Conservation (phyloP, 2,888 invertebrate species). For the Drosophila robusta region DNA sequence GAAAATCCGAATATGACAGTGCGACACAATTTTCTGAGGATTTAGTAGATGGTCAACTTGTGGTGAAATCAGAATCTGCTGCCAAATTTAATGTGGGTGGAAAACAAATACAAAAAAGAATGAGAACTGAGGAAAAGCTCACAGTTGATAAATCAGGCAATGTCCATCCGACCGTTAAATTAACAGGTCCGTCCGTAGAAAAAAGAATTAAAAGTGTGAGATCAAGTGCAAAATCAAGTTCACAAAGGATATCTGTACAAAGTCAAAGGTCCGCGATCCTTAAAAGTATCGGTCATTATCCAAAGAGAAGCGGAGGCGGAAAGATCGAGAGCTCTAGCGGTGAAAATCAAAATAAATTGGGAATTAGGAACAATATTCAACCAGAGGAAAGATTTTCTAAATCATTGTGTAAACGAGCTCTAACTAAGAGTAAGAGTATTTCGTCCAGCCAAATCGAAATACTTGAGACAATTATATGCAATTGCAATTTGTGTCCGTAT, state of each 20-base stretch:
- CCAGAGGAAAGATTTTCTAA: neutral
- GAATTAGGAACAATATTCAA: neutral
- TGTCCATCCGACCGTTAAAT: too few species aligned
- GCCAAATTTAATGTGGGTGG: neutral
- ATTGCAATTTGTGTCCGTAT: neutral
- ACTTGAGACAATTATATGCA: neutral
- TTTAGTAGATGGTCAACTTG: too few species aligned
- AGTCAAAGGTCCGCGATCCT: neutral
- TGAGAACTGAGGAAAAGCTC: neutral
- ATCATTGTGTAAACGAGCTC: too few species aligned
- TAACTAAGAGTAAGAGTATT: neutral
- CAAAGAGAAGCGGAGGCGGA: neutral
- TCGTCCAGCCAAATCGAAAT: neutral
- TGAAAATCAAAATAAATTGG: neutral
- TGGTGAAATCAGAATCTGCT: neutral
- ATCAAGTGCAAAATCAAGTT: too few species aligned
- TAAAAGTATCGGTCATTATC: neutral
- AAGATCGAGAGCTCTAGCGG: neutral
- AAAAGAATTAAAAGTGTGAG: neutral
- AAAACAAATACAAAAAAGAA: constrained; percentile 1
- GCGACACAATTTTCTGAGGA: too few species aligned
- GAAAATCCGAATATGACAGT: too few species aligned
- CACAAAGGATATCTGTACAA: too few species aligned
- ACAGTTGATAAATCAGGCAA: neutral
- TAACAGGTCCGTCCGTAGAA: neutral